Base-by-base conservation (phyloP, 2,797 vertebrate species). In the Gallinago solitaria region DNA sequence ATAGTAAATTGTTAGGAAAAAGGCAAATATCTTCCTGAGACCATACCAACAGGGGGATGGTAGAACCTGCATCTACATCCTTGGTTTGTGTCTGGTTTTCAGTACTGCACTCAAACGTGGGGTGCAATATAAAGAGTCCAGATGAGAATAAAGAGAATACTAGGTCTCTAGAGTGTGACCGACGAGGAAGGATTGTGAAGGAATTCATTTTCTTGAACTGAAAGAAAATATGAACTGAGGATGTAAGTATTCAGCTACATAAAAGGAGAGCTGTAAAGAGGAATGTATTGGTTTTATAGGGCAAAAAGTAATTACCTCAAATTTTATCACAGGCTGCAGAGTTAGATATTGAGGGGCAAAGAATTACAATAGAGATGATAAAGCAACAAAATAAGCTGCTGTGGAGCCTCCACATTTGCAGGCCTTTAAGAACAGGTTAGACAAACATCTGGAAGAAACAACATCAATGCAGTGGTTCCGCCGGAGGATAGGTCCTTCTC, bases 401-500 rank as follows among this genome's bases (percentile, higher is more conserved):
- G 33, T 73, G 54, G 33, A 89, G 14, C 37, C 54, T 76, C 63
- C 0, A 0, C 51, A 15, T 76, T 73, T 87, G 28, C 28, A 30
- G 25, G 59, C 63, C 45, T 86, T 80, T 71, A 71, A 75, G 73
- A 93, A 51, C 41, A 89, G 54, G 63, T 83, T 83, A 63, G 47
- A 27, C 67, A 84, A 87, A 94, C 78, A 89, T 89, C 90, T 92
- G 83, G 60, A 39, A 92, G 88, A 63, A 90, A 56, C 59, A 8
- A 13, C 50, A 39, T 69, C 37, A 47, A 0, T 56, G 30, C 11
- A 33, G 67, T 30, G 63, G 18, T 84, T 87, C 74, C 90, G 92
- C 86, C 86, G 60, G 86, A 53, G 92, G 88, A 93, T 73, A 89
- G 85, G 63, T 63, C 83, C 67, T 84, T 69, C 47, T 56, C 80